These are phyloP conservation scores for Allygus modestus DNA, from an alignment of 2,888 invertebrate genomes.

Conservation along the genomic window DNA sequence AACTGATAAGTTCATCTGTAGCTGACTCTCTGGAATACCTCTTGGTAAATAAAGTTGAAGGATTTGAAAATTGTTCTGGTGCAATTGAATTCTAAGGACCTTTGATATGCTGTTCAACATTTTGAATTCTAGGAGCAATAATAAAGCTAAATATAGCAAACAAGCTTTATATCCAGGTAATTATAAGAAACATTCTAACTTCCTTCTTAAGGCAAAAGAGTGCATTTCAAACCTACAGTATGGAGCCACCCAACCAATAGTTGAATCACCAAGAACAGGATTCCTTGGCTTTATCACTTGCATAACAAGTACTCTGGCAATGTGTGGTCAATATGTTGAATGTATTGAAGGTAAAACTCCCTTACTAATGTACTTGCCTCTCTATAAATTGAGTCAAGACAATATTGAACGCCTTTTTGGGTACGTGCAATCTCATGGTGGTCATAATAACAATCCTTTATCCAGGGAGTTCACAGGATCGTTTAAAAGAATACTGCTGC, in stretches of 20 bases:
- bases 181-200: not conserved
- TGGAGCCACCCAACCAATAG: not conserved
- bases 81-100: slow-evolving; percentile 54
- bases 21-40: slow-evolving; percentile 58
- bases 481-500: slow-evolving; percentile 3
- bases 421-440: not conserved
- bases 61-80: slow-evolving; percentile 8
- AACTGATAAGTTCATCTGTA: slow-evolving; percentile 54
- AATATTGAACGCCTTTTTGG: not conserved
- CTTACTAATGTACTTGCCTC: not conserved
- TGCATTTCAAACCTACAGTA: slow-evolving; percentile 25
- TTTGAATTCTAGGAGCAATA: slow-evolving; percentile 57
- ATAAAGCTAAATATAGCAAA: slow-evolving; percentile 46
- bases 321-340: not conserved
- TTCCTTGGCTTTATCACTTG: slow-evolving; percentile 51
- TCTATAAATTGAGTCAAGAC: slow-evolving; percentile 24
- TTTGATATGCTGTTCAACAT: slow-evolving; percentile 61
- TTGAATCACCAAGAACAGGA: slow-evolving; percentile 19
- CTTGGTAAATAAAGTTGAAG: not conserved
- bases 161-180: too few relatives aligned
- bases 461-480: not conserved
- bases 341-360: not conserved
- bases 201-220: not conserved
- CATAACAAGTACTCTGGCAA: slow-evolving; percentile 2
- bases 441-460: not conserved